Conservation (phyloP, 2,888 invertebrate genomes). For the Himalopsyche tibetana region DNA sequence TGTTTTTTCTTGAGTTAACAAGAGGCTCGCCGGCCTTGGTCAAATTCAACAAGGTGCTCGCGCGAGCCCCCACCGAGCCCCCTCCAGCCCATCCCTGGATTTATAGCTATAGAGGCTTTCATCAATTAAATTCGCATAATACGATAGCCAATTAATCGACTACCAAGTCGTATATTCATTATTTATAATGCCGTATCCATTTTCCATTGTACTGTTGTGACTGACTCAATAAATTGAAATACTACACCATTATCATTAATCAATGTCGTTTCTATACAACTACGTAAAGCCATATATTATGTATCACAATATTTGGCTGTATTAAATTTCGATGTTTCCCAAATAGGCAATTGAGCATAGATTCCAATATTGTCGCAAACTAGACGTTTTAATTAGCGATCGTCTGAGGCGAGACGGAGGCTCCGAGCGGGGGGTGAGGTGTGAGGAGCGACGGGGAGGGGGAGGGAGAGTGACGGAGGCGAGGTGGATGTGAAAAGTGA, state of each 20-base stretch:
- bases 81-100: too few relatives aligned
- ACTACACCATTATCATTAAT: background rate
- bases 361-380: conserved; percentile 36
- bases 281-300: background rate
- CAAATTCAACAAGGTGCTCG: too few relatives aligned
- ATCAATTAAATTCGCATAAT: too few relatives aligned
- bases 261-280: background rate
- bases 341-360: conserved; percentile 13
- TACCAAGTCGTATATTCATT: too few relatives aligned
- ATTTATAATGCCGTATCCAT: too few relatives aligned
- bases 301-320: background rate
- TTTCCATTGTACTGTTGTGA: too few relatives aligned
- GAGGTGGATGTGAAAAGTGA: conserved; percentile 41
- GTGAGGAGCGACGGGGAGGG: conserved; percentile 39
- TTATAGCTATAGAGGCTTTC: too few relatives aligned
- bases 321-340: conserved; percentile 2
- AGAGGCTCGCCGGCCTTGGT: too few relatives aligned
- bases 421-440: background rate
- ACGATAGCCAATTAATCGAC: too few relatives aligned
- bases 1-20: too few relatives aligned
- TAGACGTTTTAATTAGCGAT: conserved; percentile 55
- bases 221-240: too few relatives aligned
- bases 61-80: too few relatives aligned
- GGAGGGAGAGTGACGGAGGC: conserved; percentile 24
- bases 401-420: conserved; percentile 41